A percentile compares a stretch with the other conserved stretches of the same genome.
Conservation (phyloP, 1,140 invertebrate genomes). For the Hetaerina americana region DNA sequence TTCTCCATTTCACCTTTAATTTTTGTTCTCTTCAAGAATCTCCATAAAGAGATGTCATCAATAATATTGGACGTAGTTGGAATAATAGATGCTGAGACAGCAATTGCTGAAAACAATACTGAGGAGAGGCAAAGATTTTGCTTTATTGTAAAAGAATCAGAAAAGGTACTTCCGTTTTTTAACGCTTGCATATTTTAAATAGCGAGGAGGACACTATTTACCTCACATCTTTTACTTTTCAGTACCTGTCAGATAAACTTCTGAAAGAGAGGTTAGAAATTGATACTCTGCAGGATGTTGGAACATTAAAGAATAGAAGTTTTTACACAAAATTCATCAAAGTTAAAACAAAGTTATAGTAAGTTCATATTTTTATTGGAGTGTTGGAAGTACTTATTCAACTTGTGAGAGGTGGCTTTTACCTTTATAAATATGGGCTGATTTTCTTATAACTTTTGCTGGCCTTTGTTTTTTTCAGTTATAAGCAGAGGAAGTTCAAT, state of each 20-base stretch:
- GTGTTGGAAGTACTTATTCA: too few relatives aligned
- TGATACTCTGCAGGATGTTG: constrained; percentile 81
- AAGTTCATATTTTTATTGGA: constrained; percentile 41
- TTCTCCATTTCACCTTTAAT: neutral
- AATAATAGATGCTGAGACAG: constrained; percentile 63
- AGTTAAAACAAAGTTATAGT: constrained; percentile 96
- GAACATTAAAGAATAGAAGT: constrained; percentile 80
- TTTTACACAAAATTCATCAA: constrained; percentile 96
- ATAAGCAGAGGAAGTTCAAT: constrained; percentile 99
- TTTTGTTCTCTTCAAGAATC: constrained; percentile 36
- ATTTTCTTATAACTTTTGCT: constrained; percentile 1
- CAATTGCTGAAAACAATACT: constrained; percentile 34
- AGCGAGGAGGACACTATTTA: too few relatives aligned
- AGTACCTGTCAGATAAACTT: constrained; percentile 69
- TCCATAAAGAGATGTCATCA: constrained; percentile 61
- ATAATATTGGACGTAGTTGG: constrained; percentile 66
- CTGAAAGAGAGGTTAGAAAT: constrained; percentile 87
- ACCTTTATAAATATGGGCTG: neutral
- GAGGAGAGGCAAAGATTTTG: constrained; percentile 60
- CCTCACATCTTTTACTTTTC: constrained; percentile 22
- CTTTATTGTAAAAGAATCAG: constrained; percentile 59
- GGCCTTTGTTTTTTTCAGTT: constrained; percentile 49
- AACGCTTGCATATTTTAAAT: too few relatives aligned
- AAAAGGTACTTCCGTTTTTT: constrained; percentile 51
- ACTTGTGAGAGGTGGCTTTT: constrained; percentile 5